Percentiles rank a stretch among this genome's conserved stretches.
Evolutionary conservation across 2,888 invertebrate species (phyloP).

Genomic region (Mycalesis mineus): DNA sequence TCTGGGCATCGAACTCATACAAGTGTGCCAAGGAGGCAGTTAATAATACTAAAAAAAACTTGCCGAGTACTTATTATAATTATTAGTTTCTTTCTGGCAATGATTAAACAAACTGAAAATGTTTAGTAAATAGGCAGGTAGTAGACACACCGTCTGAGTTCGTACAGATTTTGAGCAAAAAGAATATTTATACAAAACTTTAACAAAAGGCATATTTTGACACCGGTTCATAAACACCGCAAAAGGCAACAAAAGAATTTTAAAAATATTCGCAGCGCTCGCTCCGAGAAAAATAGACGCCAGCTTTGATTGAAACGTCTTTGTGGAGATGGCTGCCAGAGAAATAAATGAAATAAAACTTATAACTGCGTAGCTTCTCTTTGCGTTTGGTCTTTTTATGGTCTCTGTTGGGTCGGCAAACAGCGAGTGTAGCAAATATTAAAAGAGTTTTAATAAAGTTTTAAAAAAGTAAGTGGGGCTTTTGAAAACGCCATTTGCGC

Average conservation of each 20-base stretch:
- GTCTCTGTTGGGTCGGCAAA: neutral
- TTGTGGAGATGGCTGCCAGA: neutral
- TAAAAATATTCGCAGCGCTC: neutral
- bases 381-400: neutral
- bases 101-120: too few species aligned
- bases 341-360: neutral
- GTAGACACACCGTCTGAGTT: neutral
- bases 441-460: neutral
- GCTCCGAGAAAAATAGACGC: neutral
- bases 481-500: neutral
- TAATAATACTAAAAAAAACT: too few species aligned
- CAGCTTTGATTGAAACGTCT: neutral
- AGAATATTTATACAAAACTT: neutral
- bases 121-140: neutral
- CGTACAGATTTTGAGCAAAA: neutral
- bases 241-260: slow-evolving; percentile 1
- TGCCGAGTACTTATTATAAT: too few species aligned
- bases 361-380: neutral
- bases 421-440: neutral
- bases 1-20: too few species aligned
- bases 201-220: neutral
- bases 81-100: too few species aligned
- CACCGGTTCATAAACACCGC: neutral
- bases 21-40: too few species aligned
- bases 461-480: neutral